Percentiles rank a stretch among this genome's conserved stretches.
phyloP scores from a whole-genome alignment of 2,113 vertebrate genomes.

The Fregetta grallaria region DNA sequence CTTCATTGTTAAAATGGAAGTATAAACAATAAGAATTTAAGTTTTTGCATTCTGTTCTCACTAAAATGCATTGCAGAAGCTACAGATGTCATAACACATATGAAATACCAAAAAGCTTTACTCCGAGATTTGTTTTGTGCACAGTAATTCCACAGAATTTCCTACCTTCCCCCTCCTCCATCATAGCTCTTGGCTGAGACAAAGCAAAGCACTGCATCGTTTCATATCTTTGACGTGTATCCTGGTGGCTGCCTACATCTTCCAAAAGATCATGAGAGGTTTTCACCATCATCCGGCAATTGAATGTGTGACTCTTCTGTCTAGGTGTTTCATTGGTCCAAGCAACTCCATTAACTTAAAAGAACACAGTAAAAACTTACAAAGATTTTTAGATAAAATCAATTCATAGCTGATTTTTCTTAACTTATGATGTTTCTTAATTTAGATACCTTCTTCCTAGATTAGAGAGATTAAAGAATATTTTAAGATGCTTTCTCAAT shows the following conservation, averaged over 20 bases:
- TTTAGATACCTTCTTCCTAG: background rate
- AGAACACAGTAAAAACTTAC: background rate
- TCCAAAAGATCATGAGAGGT: slow-evolving; percentile 79
- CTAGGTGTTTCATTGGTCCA: slow-evolving; percentile 89
- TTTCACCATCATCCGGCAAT: slow-evolving; percentile 94
- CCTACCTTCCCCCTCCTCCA: slow-evolving; percentile 97
- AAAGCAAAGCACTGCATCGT: slow-evolving; percentile 98
- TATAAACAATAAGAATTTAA: background rate
- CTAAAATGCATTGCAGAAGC: background rate
- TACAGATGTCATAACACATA: background rate
- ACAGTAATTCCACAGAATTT: background rate
- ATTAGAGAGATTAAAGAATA: background rate
- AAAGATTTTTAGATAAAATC: background rate
- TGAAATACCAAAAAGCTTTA: background rate
- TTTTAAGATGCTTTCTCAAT: background rate
- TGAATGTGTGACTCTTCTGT: slow-evolving; percentile 97
- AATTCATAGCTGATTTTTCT: background rate
- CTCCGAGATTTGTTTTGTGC: background rate
- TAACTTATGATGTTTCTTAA: background rate
- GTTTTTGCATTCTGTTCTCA: background rate
- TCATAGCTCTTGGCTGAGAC: slow-evolving; percentile 94
- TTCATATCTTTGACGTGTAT: slow-evolving; percentile 85
- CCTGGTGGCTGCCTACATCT: slow-evolving; percentile 76
- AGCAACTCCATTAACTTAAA: slow-evolving; percentile 84
- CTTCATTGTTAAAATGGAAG: background rate